Evolutionary conservation across 2,797 vertebrate species (phyloP), one percentile per base, ranked within the genome.

Genomic region (Alauda arvensis): DNA sequence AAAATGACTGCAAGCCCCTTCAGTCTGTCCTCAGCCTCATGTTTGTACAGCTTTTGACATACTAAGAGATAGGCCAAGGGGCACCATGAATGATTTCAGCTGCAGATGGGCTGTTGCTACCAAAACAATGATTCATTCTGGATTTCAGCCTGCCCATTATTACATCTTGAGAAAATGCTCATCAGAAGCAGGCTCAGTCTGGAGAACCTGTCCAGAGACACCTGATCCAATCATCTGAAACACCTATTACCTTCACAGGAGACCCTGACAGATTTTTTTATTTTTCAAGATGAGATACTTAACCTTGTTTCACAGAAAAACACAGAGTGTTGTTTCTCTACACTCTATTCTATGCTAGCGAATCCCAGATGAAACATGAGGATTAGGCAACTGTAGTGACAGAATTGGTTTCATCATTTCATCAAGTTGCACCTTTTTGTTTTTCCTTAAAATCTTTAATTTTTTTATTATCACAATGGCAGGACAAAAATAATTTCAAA

Each of bases 21-120:
- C 52, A 48, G 37, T 51, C 14, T 24, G 31, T 53, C 62, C 57
- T 83, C 77, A 63, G 49, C 2, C 1, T 21, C 43, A 3, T 29
- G 10, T 45, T 85, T 91, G 62, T 61, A 77, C 49, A 84, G 49
- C 65, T 88, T 89, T 84, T 82, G 81, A 77, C 83, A 77, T 18
- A 65, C 42, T 57, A 77, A 81, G 68, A 86, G 75, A 79, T 4
- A 67, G 78, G 68, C 46, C 53, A 88, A 92, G 65, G 79, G 67
- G 69, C 10, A 10, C 42, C 51, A 77, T 2, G 3, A 70, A 48
- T 1, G 0, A 60, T 82, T 84, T 84, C 75, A 79, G 60, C 19
- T 76, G 68, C 45, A 83, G 49, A 66, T 23, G 6, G 61, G 37
- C 81, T 70, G 49, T 81, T 86, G 52, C 70, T 78, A 78, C 40